phyloP scores from a whole-genome alignment of 2,797 vertebrate species.

The Molossus alvarezi region DNA sequence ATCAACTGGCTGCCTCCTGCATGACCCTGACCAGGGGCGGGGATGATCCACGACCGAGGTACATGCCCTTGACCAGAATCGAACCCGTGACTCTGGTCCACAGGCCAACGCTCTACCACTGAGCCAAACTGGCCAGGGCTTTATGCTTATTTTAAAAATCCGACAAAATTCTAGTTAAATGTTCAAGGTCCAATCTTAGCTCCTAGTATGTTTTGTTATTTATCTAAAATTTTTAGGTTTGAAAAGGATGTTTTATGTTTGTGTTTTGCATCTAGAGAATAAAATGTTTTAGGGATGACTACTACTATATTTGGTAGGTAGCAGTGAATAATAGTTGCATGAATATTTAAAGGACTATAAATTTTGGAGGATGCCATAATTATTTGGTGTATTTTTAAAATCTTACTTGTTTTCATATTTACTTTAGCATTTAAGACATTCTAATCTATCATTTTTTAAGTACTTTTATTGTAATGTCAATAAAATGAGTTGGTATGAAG shows the following conservation, averaged over 20 bases:
- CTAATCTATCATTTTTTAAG: background rate
- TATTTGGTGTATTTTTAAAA: background rate
- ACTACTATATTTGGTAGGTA: background rate
- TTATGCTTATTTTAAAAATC: background rate
- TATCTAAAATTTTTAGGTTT: background rate
- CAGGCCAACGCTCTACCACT: too few species aligned
- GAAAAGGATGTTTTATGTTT: background rate
- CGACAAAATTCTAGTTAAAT: background rate
- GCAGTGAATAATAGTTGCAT: background rate
- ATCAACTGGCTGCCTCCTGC: too few species aligned
- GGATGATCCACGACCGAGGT: too few species aligned
- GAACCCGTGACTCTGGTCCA: too few species aligned
- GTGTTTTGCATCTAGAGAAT: background rate
- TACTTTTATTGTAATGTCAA: background rate
- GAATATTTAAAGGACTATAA: background rate
- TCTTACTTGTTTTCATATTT: background rate
- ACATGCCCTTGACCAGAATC: too few species aligned
- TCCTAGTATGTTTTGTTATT: background rate
- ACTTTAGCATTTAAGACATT: background rate
- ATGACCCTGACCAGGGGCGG: too few species aligned
- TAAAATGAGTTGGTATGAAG: background rate
- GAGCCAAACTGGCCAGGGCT: background rate
- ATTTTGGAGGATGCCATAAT: background rate
- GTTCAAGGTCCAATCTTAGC: background rate
- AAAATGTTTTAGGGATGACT: background rate